Base-by-base conservation (phyloP, 2,888 invertebrate genomes). In the Siphonodentalium dalli region DNA sequence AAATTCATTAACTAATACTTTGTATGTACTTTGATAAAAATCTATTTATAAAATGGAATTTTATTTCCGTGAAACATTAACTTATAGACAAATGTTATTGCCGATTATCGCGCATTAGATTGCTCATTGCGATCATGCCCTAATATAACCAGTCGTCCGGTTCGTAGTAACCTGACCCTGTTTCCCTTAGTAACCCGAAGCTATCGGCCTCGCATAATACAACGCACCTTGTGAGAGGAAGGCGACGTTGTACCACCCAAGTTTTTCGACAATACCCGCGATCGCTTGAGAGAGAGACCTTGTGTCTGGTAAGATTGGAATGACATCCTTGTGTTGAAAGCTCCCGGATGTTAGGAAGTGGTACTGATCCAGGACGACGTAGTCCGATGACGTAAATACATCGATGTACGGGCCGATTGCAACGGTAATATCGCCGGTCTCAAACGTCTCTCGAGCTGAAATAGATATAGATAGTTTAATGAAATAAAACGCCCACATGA, bases 321-420 rank as follows among this genome's bases (percentile, higher is more conserved):
- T 64, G 2, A 68, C 64, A 34, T 68, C 46, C 18, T 48, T 59
- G 4, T 65, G 65, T 42, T 63, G 54, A 43, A 67, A 67, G 18
- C 64, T 52, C 9, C 60, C 56, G 51, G 71, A 69, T 41, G 75
- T 75, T 48, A 75, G 62, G 24, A 74, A 57, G 44, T 72, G 72
- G 9, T 63, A 49, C 52, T 72, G 72, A 18, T 68, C 54, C 2
- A 58, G 46, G 27, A 75, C 74, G 59, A 75, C 72, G 58, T 75
- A 75, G 23, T 70, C 66, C 27, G 69, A 69, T 23, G 75, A 75
- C 5, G 74, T 69, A 44, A 75, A 75, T 3, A 72, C 72, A 45
- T 74, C 71, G 23, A 75, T 73, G 54, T 67, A 67, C 1, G 75
- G 74, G 7, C 75, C 75, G 28, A 74, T 68, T 6, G 72, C 75